Conservation (phyloP, 2,888 invertebrate genomes). For the Leucophenga montana region DNA sequence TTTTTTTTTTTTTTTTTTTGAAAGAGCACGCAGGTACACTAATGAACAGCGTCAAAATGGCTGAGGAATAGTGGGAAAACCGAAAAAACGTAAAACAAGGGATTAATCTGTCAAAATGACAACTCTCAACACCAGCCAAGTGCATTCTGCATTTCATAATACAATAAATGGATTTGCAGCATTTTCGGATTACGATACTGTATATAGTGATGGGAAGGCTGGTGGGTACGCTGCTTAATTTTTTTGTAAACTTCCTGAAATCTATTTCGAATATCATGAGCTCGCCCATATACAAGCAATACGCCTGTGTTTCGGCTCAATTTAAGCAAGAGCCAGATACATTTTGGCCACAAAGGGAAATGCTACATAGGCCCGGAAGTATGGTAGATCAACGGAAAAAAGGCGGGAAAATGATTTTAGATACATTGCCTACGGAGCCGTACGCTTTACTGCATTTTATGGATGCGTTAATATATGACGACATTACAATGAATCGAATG, state of each 20-base stretch:
- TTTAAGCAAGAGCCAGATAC: constrained; percentile 9
- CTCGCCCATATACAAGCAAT: constrained; percentile 54
- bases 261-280: constrained; percentile 55
- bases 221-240: constrained; percentile 50
- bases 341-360: constrained; percentile 36
- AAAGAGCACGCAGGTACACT: too few relatives aligned
- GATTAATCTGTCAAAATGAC: constrained; percentile 36
- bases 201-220: constrained; percentile 45
- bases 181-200: constrained; percentile 46
- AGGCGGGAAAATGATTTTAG: constrained; percentile 37
- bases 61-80: not conserved
- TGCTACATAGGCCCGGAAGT: constrained; percentile 35
- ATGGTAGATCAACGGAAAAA: constrained; percentile 35
- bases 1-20: not conserved
- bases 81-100: not conserved
- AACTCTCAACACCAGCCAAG: not conserved
- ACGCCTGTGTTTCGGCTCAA: constrained; percentile 37
- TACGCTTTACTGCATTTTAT: constrained; percentile 45
- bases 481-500: not conserved
- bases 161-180: constrained; percentile 42
- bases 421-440: constrained; percentile 48
- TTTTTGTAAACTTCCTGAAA: constrained; percentile 47
- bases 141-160: constrained; percentile 29
- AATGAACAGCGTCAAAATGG: not conserved
- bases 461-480: too few relatives aligned